These are phyloP conservation scores for Otolemur crassicaudatus DNA, from an alignment of 2,797 vertebrate genomes.

Conservation along the genomic window DNA sequence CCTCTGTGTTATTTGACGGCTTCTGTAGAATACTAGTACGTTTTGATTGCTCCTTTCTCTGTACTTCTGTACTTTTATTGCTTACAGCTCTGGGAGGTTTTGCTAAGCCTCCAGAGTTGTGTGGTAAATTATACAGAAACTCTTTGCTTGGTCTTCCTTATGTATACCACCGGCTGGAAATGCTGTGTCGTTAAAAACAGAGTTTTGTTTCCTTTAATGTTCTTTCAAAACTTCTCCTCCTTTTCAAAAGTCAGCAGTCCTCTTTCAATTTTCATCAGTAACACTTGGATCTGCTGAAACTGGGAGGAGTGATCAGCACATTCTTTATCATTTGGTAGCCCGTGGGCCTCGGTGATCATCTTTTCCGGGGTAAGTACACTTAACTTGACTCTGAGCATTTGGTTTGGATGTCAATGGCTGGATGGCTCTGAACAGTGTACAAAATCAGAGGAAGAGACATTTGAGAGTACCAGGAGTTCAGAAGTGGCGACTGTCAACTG, in stretches of 20 bases:
- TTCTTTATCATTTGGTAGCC: background rate
- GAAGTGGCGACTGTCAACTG: background rate
- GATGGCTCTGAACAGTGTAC: background rate
- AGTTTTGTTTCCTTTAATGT: constrained; percentile 44
- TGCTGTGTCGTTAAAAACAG: constrained; percentile 24
- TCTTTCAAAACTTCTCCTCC: background rate
- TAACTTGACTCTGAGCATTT: background rate
- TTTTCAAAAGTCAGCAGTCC: background rate
- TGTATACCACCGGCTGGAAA: background rate
- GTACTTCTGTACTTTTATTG: constrained; percentile 1
- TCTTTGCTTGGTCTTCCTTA: background rate
- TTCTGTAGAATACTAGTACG: background rate
- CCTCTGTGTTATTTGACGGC: background rate
- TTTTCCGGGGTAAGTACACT: background rate
- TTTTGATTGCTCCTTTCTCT: constrained; percentile 50
- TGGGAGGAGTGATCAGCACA: background rate
- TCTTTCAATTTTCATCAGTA: background rate
- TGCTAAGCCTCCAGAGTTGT: background rate
- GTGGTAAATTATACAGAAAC: background rate
- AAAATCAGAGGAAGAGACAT: background rate
- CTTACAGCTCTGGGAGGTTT: constrained; percentile 12
- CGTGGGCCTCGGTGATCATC: background rate
- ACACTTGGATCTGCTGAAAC: background rate
- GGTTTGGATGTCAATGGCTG: background rate
- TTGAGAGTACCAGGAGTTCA: background rate